Evolutionary conservation across 2,797 vertebrate genomes (phyloP).

Genomic region (Manis crassicaudata): DNA sequence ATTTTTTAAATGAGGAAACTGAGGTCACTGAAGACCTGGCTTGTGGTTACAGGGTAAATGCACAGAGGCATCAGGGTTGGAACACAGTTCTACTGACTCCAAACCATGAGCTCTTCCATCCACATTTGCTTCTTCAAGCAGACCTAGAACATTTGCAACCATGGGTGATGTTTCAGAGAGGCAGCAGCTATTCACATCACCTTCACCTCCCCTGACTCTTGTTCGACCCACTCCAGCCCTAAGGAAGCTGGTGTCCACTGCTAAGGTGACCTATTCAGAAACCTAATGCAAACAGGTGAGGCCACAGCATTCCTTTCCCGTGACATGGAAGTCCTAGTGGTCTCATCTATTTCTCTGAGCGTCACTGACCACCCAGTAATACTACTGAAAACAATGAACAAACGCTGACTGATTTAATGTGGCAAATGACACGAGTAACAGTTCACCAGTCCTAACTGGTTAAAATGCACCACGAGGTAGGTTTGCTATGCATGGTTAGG

Average conservation of each 20-base stretch:
- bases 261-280: not conserved
- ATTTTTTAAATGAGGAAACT: not conserved
- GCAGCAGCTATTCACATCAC: too few species aligned
- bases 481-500: fast-evolving
- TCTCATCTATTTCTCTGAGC: not conserved
- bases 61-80: not conserved
- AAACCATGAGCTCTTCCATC: not conserved
- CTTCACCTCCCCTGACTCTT: not conserved
- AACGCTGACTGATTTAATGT: not conserved
- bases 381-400: not conserved
- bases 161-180: not conserved
- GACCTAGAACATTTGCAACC: not conserved
- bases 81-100: not conserved
- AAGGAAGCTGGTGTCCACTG: too few species aligned
- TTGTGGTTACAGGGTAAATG: not conserved
- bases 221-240: not conserved
- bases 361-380: fast-evolving
- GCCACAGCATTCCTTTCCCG: not conserved
- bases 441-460: not conserved
- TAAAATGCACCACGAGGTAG: not conserved
- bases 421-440: not conserved
- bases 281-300: not conserved
- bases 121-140: not conserved
- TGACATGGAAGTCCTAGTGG: not conserved
- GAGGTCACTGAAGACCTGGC: not conserved